Conservation (phyloP, 1,140 invertebrate species). For the Hirudo medicinalis region DNA sequence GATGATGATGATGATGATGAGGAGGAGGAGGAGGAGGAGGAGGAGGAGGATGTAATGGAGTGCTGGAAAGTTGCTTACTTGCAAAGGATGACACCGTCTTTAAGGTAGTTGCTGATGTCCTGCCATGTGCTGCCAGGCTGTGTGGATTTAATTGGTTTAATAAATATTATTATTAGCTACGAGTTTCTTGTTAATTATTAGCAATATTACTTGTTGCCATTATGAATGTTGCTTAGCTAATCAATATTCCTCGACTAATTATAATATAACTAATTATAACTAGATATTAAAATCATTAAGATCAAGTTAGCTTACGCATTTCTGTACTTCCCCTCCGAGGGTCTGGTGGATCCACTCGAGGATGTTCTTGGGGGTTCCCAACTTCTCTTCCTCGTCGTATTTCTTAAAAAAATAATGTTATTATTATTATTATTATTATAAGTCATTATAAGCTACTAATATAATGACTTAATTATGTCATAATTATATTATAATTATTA, state of each 20-base stretch:
- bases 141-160: background rate
- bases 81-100: constrained; percentile 33
- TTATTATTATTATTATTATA: background rate
- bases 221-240: background rate
- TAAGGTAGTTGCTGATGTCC: constrained; percentile 26
- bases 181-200: constrained; percentile 4
- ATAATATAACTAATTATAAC: constrained; percentile 3
- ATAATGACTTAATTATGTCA: background rate
- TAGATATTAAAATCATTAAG: background rate
- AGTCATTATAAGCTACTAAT: background rate
- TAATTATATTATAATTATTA: background rate
- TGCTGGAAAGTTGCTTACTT: constrained; percentile 28
- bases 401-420: constrained; percentile 17
- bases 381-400: constrained; percentile 24
- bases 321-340: constrained; percentile 26
- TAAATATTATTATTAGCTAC: too few relatives aligned
- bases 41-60: too few relatives aligned
- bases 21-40: too few relatives aligned
- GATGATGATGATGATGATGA: background rate
- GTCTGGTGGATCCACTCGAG: constrained; percentile 32
- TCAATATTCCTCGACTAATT: background rate
- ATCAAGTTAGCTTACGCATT: constrained; percentile 24
- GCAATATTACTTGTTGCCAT: background rate
- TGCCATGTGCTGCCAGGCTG: constrained; percentile 27
- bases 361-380: constrained; percentile 28